Evolutionary conservation across 1,140 invertebrate genomes (phyloP), one percentile per base, ranked within the genome.

Genomic region (Drosophila bifasciata): DNA sequence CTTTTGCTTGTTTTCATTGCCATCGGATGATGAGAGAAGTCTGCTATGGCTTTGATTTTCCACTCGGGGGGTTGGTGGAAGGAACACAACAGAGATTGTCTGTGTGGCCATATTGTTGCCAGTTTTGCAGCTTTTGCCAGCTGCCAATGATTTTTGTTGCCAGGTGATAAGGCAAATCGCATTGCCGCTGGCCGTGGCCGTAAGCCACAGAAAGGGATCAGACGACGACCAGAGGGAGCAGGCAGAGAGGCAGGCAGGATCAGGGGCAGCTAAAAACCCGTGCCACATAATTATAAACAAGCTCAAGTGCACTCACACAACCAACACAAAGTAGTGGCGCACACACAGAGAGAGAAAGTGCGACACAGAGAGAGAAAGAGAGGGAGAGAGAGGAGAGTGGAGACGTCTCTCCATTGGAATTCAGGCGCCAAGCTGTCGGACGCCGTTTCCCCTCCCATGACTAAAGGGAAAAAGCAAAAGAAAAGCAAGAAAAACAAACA

Each of bases 351-450:
- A 11, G 25, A 46, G 7, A 44, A 13, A 21, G n/a, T 5, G n/a
- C n/a, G n/a, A n/a, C n/a, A n/a, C 4, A 3, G 15, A n/a, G 25
- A 48, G 3, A 5, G 16, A 13, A 4, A 7, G 25, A 41, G 46
- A 13, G 21, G 28, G 32, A 39, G 25, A 52, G 43, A 6, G 13
- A 15, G 9, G 3, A n/a, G n/a, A n/a, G n/a, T n/a, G n/a, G 2
- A 16, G 41, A 32, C 13, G 13, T 15, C 11, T 15, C 11, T 53
- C 28, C 63, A 67, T 62, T 74, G 40, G 60, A 53, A 50, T 55
- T 45, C 49, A 61, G 81, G 83, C 83, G 81, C 83, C 81, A 71
- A 63, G 56, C 58, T 81, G 81, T 57, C 81, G 74, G 81, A 57
- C 83, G 81, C 83, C 81, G 74, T 15, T 17, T 32, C 15, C 32